Base-by-base conservation (phyloP, 2,113 vertebrate genomes). In the Tupaia chinensis region DNA sequence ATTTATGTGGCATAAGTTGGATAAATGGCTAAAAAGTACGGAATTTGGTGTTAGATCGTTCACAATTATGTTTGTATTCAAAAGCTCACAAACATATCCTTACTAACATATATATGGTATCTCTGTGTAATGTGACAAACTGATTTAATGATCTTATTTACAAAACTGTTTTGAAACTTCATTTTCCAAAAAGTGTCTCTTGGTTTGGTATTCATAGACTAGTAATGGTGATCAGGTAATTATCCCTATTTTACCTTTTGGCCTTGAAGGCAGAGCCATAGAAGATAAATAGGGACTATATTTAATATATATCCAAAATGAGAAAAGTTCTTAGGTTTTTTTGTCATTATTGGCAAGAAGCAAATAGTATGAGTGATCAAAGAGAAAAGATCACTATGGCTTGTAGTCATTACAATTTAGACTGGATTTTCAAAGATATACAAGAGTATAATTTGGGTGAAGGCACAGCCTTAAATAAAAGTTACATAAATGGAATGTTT, bases 301-400 rank as follows among this genome's bases (percentile, higher is more conserved):
- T 72, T 93, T 77, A 73, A 60, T 63, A 84, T 25, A 66, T 63
- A 60, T 32, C 7, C 0, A 6, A 94, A 87, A 25, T 73, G 10
- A 95, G 12, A 66, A 53, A 13, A 82, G 8, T 80, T 29, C 61
- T 89, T 92, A 94, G 86, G 27, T 15, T 29, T 93, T 93, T 91
- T 65, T 89, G 11, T 4, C 19, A 23, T 81, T 89, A 14, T 15
- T 70, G 73, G 61, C 13, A 74, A 92, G 61, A 90, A 72, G 23
- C 23, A 76, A 91, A 54, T 9, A 66, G 32, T 68, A 3, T 32
- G 70, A 20, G 27, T 58, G 27, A 3, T 76, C 17, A 68, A 44
- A 81, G 66, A 73, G 23, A 27, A 61, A 89, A 25, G 23, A 29
- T 32, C 2, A 22, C 0, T 76, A 5, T 80, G 56, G 16, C 9